Percentiles rank a stretch among this genome's conserved stretches.
phyloP scores from a whole-genome alignment of 2,888 invertebrate species.

The Cryptops parisi region DNA sequence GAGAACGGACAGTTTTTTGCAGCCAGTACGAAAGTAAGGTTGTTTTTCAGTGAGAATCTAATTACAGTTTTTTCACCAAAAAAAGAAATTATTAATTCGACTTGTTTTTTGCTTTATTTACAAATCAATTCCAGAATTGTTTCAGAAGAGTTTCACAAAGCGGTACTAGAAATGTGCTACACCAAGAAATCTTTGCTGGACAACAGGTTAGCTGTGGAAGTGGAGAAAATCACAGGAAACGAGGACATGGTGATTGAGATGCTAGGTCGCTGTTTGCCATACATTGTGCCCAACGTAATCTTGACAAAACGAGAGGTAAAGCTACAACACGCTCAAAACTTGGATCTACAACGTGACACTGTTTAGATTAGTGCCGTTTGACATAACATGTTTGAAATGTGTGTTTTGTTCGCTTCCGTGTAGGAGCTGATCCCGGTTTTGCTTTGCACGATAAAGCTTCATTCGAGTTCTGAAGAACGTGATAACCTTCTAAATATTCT shows the following conservation, averaged over 20 bases:
- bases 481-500: constrained; percentile 49
- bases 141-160: constrained; percentile 39
- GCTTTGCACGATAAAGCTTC: constrained; percentile 44
- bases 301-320: constrained; percentile 47
- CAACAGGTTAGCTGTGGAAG: constrained; percentile 31
- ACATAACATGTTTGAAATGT: neutral
- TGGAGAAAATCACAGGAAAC: constrained; percentile 22
- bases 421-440: constrained; percentile 50
- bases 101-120: neutral
- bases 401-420: neutral
- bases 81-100: too few species aligned
- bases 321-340: too few species aligned
- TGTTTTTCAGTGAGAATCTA: too few species aligned
- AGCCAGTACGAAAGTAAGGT: neutral
- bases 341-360: neutral
- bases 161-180: constrained; percentile 39
- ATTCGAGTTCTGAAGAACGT: constrained; percentile 41
- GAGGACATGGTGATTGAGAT: constrained; percentile 34
- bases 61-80: too few species aligned
- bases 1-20: too few species aligned
- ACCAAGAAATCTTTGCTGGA: constrained; percentile 30
- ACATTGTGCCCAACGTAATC: constrained; percentile 51
- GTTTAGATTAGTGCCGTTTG: neutral
- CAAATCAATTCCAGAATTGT: constrained; percentile 36
- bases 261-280: constrained; percentile 42